Percentiles rank a stretch among this genome's conserved stretches.
Evolutionary conservation across 1,140 invertebrate genomes (phyloP).

Genomic region (Laupala kohalensis): DNA sequence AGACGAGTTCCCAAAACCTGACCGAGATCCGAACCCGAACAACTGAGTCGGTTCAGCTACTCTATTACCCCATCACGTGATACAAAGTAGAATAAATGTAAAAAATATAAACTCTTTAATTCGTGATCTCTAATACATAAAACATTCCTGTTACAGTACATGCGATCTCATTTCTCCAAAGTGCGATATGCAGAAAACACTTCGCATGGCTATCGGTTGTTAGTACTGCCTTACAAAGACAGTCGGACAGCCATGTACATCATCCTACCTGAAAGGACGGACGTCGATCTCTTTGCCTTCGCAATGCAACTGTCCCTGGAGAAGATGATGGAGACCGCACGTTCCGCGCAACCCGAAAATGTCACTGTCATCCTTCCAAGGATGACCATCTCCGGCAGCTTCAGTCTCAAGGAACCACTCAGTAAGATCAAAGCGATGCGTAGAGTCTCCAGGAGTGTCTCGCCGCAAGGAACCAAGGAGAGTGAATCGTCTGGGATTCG

Average conservation of each 20-base stretch:
- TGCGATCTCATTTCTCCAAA: background rate
- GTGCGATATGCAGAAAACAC: background rate
- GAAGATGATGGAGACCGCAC: background rate
- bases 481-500: too few relatives aligned
- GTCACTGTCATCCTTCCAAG: background rate
- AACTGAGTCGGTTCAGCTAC: too few relatives aligned
- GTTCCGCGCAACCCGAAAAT: background rate
- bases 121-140: too few relatives aligned
- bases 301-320: background rate
- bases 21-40: too few relatives aligned
- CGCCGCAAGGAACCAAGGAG: too few relatives aligned
- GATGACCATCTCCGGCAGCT: background rate
- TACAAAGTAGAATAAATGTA: too few relatives aligned
- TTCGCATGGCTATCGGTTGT: background rate
- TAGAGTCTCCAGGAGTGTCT: too few relatives aligned
- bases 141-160: too few relatives aligned
- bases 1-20: too few relatives aligned
- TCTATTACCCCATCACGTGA: too few relatives aligned
- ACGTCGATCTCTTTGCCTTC: background rate
- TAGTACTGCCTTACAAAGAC: background rate
- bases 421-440: background rate
- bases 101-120: too few relatives aligned
- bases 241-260: background rate
- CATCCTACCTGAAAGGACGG: background rate
- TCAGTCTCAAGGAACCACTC: background rate